A percentile compares a stretch with the other conserved stretches of the same genome.
Evolutionary conservation across 1,140 invertebrate genomes (phyloP).

Genomic region (Euwallacea similis): DNA sequence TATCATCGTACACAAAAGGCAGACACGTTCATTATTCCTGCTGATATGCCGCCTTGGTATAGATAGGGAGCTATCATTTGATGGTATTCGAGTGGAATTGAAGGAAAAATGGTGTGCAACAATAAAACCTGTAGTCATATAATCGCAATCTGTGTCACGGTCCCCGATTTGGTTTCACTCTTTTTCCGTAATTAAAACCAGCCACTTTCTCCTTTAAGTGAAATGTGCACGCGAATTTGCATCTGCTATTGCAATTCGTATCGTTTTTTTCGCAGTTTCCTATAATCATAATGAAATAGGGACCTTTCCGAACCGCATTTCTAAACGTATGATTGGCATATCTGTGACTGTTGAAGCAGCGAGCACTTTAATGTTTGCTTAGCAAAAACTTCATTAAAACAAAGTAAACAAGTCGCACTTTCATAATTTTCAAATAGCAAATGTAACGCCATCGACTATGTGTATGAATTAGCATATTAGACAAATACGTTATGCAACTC

Average conservation of each 20-base stretch:
- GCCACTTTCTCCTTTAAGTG: slow-evolving; percentile 18
- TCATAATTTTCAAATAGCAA: no score
- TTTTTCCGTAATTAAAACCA: slow-evolving; percentile 9
- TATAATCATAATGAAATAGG: background rate
- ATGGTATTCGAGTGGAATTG: background rate
- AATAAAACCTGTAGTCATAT: slow-evolving; percentile 7
- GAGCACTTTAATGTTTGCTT: no score
- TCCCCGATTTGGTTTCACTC: slow-evolving; percentile 21
- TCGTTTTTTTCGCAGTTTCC: background rate
- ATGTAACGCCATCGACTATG: no score
- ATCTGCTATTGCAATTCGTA: background rate
- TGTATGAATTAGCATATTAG: no score
- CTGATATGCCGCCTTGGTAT: background rate
- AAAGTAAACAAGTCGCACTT: no score
- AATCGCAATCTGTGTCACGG: slow-evolving; percentile 14
- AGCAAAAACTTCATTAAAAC: no score
- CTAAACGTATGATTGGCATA: no score
- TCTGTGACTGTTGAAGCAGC: no score
- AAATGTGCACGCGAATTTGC: slow-evolving; percentile 13
- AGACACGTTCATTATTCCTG: background rate
- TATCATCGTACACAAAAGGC: background rate
- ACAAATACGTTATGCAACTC: no score
- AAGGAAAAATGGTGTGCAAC: background rate
- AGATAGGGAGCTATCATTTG: background rate
- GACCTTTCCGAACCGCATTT: no score